A percentile compares a stretch with the other conserved stretches of the same genome.
These are phyloP conservation scores for Collichthys lucidus DNA, from an alignment of 2,113 vertebrate genomes.

Conservation along the genomic window DNA sequence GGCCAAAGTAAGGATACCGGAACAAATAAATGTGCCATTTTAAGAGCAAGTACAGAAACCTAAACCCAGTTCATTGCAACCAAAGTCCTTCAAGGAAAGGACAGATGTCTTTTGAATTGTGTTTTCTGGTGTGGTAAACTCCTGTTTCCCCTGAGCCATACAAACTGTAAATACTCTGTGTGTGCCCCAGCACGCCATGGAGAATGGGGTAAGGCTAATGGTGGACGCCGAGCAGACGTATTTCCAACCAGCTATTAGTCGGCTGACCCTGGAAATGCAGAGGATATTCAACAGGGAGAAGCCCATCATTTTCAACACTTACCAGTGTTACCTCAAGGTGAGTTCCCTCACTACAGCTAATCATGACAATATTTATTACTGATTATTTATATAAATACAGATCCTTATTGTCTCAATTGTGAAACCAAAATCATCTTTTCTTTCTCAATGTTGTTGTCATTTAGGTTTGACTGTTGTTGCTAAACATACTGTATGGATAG, in stretches of 20 bases:
- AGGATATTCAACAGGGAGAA: constrained; percentile 89
- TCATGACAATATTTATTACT: no score
- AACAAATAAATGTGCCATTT: neutral
- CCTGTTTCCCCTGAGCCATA: neutral
- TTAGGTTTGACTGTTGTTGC: neutral
- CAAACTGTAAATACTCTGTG: neutral
- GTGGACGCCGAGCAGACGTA: constrained; percentile 96
- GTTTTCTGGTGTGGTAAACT: neutral
- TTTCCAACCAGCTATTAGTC: constrained; percentile 96
- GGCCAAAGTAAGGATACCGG: constrained; percentile 85
- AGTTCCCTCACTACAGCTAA: neutral
- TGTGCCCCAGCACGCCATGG: constrained; percentile 84
- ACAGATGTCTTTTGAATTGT: neutral
- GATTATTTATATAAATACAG: neutral
- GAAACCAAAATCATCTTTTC: neutral
- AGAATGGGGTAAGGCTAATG: constrained; percentile 91
- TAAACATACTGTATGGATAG: neutral
- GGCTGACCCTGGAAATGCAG: constrained; percentile 91
- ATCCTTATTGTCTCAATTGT: neutral
- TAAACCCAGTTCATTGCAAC: neutral
- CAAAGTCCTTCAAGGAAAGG: neutral
- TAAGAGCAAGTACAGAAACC: neutral
- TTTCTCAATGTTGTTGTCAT: neutral
- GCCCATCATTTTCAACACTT: constrained; percentile 92
- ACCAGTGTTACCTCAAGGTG: constrained; percentile 97